phyloP scores from a whole-genome alignment of 1,140 invertebrate species.

The Vanessa atalanta region DNA sequence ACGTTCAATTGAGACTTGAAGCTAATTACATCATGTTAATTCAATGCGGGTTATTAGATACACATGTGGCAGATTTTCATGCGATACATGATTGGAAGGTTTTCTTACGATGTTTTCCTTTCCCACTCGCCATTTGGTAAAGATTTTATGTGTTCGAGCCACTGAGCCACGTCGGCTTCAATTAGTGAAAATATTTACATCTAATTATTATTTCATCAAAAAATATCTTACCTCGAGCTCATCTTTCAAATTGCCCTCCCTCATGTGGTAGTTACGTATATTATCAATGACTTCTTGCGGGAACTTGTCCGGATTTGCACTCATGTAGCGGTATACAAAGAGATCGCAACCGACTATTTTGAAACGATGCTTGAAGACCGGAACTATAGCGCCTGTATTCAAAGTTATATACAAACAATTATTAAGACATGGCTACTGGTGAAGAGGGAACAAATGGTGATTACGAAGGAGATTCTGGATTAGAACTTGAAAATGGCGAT shows the following conservation, averaged over 20 bases:
- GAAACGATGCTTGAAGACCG: conserved; percentile 85
- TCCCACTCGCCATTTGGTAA: no score
- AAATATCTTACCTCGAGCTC: conserved; percentile 72
- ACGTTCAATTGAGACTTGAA: no score
- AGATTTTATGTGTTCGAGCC: no score
- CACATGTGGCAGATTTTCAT: no score
- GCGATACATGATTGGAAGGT: no score
- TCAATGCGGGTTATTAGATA: no score
- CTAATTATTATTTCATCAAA: background rate
- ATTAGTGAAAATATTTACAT: background rate
- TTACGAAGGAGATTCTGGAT: no score
- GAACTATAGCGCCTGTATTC: conserved; percentile 81
- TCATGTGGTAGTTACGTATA: conserved; percentile 83
- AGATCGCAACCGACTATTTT: conserved; percentile 85
- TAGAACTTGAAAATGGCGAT: no score
- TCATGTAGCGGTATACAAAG: conserved; percentile 86
- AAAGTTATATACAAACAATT: background rate
- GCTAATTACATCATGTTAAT: no score
- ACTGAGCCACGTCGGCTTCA: background rate
- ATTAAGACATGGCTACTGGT: no score
- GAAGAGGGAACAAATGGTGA: no score
- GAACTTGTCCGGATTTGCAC: conserved; percentile 86
- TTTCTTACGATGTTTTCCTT: no score
- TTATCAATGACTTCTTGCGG: conserved; percentile 82
- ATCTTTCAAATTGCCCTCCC: conserved; percentile 81